A percentile compares a stretch with the other conserved stretches of the same genome.
Evolutionary conservation across 2,797 vertebrate genomes (phyloP).

Genomic region (Tiaroga cobitis): DNA sequence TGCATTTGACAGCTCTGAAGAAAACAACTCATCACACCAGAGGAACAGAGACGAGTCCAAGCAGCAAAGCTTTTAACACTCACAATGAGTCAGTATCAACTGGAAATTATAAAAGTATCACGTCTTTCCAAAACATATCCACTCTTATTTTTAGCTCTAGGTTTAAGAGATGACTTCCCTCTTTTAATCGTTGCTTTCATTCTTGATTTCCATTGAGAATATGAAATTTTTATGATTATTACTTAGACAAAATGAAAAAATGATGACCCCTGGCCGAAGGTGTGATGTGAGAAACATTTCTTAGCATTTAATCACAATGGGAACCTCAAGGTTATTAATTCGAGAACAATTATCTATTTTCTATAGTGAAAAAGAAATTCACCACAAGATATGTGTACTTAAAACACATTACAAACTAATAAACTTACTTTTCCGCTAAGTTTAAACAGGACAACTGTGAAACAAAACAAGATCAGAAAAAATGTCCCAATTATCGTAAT

Average conservation of each 20-base stretch:
- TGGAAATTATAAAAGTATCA: not conserved
- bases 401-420: not conserved
- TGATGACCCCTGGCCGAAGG: not conserved
- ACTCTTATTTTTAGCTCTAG: not conserved
- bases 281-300: not conserved
- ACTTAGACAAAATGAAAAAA: not conserved
- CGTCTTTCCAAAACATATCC: not conserved
- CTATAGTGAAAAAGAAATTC: not conserved
- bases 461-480: not conserved
- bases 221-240: not conserved
- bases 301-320: conserved; percentile 3
- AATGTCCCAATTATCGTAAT: not conserved
- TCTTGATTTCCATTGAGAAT: not conserved
- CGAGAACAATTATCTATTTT: not conserved
- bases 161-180: not conserved
- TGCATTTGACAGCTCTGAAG: conserved; percentile 34
- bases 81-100: conserved; percentile 17
- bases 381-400: too few species aligned
- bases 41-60: conserved; percentile 12
- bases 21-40: conserved; percentile 25
- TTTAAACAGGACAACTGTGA: not conserved
- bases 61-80: conserved; percentile 36
- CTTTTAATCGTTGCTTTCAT: not conserved
- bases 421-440: not conserved
- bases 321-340: not conserved